phyloP scores from a whole-genome alignment of 2,113 vertebrate genomes.

The Nannobrachium achirus region DNA sequence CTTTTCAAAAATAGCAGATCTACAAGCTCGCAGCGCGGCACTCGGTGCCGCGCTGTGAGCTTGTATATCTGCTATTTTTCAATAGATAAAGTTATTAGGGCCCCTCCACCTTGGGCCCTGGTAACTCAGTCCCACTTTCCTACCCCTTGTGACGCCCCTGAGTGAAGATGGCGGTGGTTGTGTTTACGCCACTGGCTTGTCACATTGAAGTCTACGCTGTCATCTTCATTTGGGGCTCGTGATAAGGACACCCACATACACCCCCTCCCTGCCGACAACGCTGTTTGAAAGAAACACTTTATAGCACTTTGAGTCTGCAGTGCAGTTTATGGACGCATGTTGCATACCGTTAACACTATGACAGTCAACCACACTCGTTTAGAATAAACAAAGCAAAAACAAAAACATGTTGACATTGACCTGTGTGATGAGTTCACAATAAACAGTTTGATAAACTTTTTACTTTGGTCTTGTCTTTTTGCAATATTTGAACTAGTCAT shows the following conservation, averaged over 20 bases:
- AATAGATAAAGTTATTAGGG: too few species aligned
- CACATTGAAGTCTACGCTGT: not conserved
- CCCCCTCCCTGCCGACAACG: conserved; percentile 10
- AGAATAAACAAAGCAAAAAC: not conserved
- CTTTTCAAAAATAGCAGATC: too few species aligned
- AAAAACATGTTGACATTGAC: conserved; percentile 35
- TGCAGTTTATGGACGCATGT: conserved; percentile 30
- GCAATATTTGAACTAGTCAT: not conserved
- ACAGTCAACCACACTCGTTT: conserved; percentile 40
- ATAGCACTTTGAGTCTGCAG: conserved; percentile 57
- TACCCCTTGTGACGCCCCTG: too few species aligned
- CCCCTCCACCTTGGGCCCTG: too few species aligned
- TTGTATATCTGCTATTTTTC: too few species aligned
- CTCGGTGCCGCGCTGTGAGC: too few species aligned
- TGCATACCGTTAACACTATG: conserved; percentile 60
- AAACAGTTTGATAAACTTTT: conserved; percentile 58
- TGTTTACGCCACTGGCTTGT: not conserved
- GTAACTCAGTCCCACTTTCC: too few species aligned
- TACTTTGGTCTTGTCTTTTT: not conserved
- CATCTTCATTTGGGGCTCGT: not conserved
- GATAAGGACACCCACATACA: conserved; percentile 1
- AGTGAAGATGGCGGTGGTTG: not conserved
- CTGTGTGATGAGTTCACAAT: conserved; percentile 60
- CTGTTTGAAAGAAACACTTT: conserved; percentile 16
- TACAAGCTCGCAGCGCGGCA: too few species aligned